A percentile compares a stretch with the other conserved stretches of the same genome.
phyloP scores from a whole-genome alignment of 2,888 invertebrate species.

The Congeria kusceri region DNA sequence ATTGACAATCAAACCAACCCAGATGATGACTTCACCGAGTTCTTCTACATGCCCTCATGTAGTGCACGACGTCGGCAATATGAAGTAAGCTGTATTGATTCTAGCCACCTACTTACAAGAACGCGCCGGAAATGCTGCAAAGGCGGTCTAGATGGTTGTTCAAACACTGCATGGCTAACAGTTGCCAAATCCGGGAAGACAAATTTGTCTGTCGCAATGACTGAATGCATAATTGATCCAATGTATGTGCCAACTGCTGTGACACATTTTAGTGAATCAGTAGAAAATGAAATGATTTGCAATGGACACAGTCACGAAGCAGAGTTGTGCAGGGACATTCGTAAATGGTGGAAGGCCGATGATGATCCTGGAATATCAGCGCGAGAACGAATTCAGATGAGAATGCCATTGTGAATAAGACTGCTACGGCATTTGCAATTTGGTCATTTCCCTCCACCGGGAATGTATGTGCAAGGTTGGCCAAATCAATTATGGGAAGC shows the following conservation, averaged over 20 bases:
- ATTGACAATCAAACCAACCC: background rate
- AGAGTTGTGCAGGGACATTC: constrained; percentile 39
- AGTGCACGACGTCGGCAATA: constrained; percentile 21
- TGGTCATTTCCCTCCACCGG: constrained; percentile 38
- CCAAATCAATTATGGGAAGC: constrained; percentile 55
- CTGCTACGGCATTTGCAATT: constrained; percentile 18
- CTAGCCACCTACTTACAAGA: constrained; percentile 47
- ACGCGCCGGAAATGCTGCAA: constrained; percentile 39
- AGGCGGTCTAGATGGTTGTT: constrained; percentile 41
- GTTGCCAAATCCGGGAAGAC: constrained; percentile 40
- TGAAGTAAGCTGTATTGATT: constrained; percentile 53
- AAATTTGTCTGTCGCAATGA: constrained; percentile 32
- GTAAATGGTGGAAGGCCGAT: constrained; percentile 46
- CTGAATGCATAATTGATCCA: constrained; percentile 42
- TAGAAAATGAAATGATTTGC: constrained; percentile 31
- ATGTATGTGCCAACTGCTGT: constrained; percentile 47
- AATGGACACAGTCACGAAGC: constrained; percentile 29
- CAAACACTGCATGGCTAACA: constrained; percentile 38
- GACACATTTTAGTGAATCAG: constrained; percentile 41
- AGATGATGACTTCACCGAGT: constrained; percentile 6
- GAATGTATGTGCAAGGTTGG: constrained; percentile 38
- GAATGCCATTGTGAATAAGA: constrained; percentile 18
- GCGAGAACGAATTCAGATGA: constrained; percentile 17
- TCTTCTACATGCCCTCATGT: constrained; percentile 32
- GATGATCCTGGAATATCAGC: constrained; percentile 43